phyloP scores from a whole-genome alignment of 2,888 invertebrate genomes.

The Steromphala cineraria region DNA sequence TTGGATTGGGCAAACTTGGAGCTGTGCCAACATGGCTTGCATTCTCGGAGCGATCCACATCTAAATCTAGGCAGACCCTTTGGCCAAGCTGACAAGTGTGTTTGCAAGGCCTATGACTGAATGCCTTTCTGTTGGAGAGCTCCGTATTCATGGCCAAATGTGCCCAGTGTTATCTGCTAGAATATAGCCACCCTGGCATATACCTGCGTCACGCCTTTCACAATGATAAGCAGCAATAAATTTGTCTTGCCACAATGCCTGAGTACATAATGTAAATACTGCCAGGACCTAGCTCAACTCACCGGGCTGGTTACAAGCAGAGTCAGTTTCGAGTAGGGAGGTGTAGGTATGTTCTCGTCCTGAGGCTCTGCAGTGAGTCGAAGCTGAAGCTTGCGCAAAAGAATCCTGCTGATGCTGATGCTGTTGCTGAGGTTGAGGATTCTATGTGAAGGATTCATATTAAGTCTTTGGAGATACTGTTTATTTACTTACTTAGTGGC shows the following conservation, averaged over 20 bases:
- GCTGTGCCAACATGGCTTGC: not conserved
- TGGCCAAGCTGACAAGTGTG: not conserved
- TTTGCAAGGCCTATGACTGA: conserved; percentile 2
- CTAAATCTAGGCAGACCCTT: not conserved
- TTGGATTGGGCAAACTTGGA: not conserved
- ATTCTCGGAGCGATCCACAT: not conserved
- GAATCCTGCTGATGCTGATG: not conserved
- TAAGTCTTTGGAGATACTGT: too few species aligned
- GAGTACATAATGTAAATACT: not conserved
- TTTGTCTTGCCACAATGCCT: conserved; percentile 18
- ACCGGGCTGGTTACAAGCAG: not conserved
- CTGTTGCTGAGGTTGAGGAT: too few species aligned
- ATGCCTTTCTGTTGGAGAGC: conserved; percentile 3
- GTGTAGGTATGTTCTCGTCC: not conserved
- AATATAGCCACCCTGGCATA: not conserved
- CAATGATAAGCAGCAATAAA: conserved; percentile 14
- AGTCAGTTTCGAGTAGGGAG: not conserved
- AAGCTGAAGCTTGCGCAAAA: not conserved
- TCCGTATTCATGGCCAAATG: not conserved
- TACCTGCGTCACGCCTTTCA: conserved; percentile 13
- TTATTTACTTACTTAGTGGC: too few species aligned
- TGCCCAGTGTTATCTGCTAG: not conserved
- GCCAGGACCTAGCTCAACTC: not conserved
- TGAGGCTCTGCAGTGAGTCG: not conserved
- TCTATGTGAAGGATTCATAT: too few species aligned